phyloP scores from a whole-genome alignment of 1,140 invertebrate species.

The Solenopsis fugax region DNA sequence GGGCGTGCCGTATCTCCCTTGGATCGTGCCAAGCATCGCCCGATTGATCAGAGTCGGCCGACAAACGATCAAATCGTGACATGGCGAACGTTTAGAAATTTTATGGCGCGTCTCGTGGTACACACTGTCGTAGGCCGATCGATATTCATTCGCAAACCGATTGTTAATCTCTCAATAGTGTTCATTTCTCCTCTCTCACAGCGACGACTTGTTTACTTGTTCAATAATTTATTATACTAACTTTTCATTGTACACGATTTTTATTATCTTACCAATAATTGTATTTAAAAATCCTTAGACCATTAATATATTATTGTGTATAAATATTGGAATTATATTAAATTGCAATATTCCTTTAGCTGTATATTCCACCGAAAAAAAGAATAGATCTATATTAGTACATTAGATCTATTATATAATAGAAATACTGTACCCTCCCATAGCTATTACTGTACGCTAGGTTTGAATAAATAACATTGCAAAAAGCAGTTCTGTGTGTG shows the following conservation, averaged over 20 bases:
- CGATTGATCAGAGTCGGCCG: constrained; percentile 57
- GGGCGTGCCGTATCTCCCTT: constrained; percentile 65
- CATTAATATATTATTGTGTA: too few species aligned
- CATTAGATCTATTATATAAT: too few species aligned
- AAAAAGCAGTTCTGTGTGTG: too few species aligned
- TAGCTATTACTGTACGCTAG: too few species aligned
- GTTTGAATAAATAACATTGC: too few species aligned
- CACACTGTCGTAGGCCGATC: not conserved
- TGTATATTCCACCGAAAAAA: too few species aligned
- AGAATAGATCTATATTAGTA: too few species aligned
- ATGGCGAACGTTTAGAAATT: constrained; percentile 57
- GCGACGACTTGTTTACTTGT: not conserved
- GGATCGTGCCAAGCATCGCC: constrained; percentile 41
- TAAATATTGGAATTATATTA: too few species aligned
- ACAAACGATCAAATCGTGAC: constrained; percentile 67
- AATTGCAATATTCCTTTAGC: too few species aligned
- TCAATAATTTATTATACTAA: not conserved
- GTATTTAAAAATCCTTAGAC: not conserved
- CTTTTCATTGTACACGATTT: not conserved
- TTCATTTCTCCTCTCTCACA: not conserved
- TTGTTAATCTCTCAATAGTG: constrained; percentile 5
- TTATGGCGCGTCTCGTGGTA: constrained; percentile 60
- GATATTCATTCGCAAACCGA: constrained; percentile 21
- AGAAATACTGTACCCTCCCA: too few species aligned
- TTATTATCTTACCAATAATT: not conserved